These are phyloP conservation scores for Pycnomerus fuliginosus DNA, from an alignment of 2,888 invertebrate species.

Conservation along the genomic window DNA sequence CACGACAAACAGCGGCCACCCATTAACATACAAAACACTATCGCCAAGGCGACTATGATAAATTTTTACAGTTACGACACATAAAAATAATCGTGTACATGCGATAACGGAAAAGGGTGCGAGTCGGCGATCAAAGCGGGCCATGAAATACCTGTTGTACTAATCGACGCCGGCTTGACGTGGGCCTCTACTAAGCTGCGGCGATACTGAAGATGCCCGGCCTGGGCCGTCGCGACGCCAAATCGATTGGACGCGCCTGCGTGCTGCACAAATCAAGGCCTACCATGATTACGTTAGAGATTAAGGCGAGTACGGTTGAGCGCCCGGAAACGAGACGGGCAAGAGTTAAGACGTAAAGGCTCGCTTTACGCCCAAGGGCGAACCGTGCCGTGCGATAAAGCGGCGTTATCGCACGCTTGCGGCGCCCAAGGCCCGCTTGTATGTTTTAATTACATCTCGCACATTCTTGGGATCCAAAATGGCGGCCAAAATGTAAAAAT, in stretches of 20 bases:
- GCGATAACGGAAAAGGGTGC: too few relatives aligned
- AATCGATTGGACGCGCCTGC: conserved; percentile 57
- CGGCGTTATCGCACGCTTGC: not conserved
- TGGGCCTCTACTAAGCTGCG: conserved; percentile 56
- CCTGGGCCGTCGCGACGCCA: conserved; percentile 58
- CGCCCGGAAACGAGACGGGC: not conserved
- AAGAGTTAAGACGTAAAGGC: not conserved
- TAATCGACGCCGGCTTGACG: conserved; percentile 33
- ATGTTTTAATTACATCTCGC: not conserved
- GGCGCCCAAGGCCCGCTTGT: not conserved
- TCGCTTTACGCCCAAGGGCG: not conserved
- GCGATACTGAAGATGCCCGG: conserved; percentile 52
- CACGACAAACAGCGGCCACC: too few relatives aligned
- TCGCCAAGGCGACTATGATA: too few relatives aligned
- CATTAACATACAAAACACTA: too few relatives aligned
- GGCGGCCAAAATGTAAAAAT: too few relatives aligned
- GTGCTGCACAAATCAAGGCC: conserved; percentile 35
- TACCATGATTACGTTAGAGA: conserved; percentile 31
- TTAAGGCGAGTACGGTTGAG: conserved; percentile 27
- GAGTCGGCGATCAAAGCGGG: conserved; percentile 8
- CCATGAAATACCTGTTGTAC: conserved; percentile 48
- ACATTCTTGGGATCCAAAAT: not conserved
- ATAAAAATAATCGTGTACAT: too few relatives aligned
- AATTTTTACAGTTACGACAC: too few relatives aligned
- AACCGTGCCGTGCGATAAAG: not conserved